Percentiles rank a stretch among this genome's conserved stretches.
These are phyloP conservation scores for Megaceryle maxima DNA, from an alignment of 2,113 vertebrate genomes.

Conservation along the genomic window DNA sequence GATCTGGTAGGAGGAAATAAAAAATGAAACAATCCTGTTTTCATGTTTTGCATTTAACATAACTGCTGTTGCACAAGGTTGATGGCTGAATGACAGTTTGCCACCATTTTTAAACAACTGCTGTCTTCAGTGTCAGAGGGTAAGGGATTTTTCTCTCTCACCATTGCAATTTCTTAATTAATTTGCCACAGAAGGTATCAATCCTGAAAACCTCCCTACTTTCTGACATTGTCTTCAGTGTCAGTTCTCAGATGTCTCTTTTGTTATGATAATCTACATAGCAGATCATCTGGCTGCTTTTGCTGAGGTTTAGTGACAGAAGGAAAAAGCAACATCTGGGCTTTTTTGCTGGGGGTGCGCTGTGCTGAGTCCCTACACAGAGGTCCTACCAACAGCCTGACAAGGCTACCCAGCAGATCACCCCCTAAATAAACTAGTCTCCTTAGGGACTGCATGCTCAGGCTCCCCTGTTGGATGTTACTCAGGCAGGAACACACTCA, in stretches of 20 bases:
- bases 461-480: background rate
- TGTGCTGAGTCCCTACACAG: background rate
- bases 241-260: background rate
- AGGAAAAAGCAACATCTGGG: background rate
- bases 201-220: background rate
- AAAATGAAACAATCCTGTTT: background rate
- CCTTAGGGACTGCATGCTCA: background rate
- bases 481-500: fast-evolving
- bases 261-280: background rate
- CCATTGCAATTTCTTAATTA: background rate
- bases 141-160: background rate
- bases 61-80: background rate
- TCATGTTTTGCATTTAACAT: background rate
- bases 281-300: background rate
- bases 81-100: background rate
- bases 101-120: background rate
- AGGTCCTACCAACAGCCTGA: background rate
- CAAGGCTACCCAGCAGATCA: background rate
- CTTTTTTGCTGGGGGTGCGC: background rate
- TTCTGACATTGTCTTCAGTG: background rate
- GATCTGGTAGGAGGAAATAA: background rate
- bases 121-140: background rate
- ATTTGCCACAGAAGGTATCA: background rate
- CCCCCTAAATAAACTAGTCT: background rate
- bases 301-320: background rate